A percentile compares a stretch with the other conserved stretches of the same genome.
Conservation (phyloP, 2,888 invertebrate species). For the Embidobia sp. region DNA sequence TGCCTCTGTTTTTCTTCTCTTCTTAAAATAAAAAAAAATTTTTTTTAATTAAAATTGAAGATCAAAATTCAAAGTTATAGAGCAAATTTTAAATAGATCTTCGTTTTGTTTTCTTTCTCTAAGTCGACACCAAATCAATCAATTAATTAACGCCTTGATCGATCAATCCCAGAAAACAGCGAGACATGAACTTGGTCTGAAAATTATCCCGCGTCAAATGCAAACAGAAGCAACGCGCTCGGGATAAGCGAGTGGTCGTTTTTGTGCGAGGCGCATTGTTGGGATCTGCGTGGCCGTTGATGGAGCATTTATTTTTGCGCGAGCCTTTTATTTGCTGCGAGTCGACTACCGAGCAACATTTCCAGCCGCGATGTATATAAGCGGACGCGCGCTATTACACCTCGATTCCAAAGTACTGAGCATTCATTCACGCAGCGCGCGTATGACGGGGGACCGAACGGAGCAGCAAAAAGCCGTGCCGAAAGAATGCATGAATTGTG, state of each 20-base stretch:
- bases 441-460: conserved; percentile 1
- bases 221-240: conserved; percentile 21
- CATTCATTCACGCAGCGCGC: conserved; percentile 70
- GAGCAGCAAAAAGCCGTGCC: conserved; percentile 1
- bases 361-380: conserved; percentile 69
- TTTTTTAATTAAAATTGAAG: too few species aligned
- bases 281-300: conserved; percentile 38
- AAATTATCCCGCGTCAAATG: conserved; percentile 17
- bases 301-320: conserved; percentile 68
- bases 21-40: too few species aligned
- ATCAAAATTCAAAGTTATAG: too few species aligned
- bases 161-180: not conserved
- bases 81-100: too few species aligned
- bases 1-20: too few species aligned
- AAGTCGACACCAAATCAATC: too few species aligned
- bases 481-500: too few species aligned
- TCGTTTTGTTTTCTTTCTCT: too few species aligned
- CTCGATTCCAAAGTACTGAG: conserved; percentile 68
- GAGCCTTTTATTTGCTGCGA: conserved; percentile 43
- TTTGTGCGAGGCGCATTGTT: conserved; percentile 38
- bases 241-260: conserved; percentile 37
- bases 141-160: too few species aligned
- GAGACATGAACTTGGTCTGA: conserved; percentile 10
- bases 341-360: conserved; percentile 44
- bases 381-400: conserved; percentile 57